These are phyloP conservation scores for Calcarius lapponicus DNA, from an alignment of 2,797 vertebrate genomes.

Conservation along the genomic window DNA sequence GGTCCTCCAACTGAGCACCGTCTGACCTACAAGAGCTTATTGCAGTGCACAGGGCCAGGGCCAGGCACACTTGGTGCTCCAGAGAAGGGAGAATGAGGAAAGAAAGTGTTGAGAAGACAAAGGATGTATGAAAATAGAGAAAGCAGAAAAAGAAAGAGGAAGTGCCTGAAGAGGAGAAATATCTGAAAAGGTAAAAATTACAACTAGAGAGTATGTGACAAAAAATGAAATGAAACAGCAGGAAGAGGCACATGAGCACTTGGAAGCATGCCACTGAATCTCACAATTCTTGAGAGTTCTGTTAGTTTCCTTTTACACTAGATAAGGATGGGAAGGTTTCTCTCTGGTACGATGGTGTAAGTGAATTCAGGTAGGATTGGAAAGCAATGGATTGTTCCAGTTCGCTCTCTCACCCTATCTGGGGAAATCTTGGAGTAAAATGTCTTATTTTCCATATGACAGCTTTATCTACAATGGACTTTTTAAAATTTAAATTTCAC, in stretches of 20 bases:
- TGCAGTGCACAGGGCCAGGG: neutral
- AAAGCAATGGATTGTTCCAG: accelerated
- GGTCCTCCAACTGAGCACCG: neutral
- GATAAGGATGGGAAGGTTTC: neutral
- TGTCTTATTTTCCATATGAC: neutral
- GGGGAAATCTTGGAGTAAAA: neutral
- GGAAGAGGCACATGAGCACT: neutral
- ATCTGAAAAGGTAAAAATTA: neutral
- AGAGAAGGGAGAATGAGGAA: neutral
- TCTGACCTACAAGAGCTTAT: neutral
- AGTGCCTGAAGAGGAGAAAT: neutral
- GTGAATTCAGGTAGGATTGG: neutral
- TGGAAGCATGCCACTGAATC: neutral
- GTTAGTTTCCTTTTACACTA: neutral
- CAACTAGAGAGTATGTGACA: neutral
- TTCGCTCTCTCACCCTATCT: neutral
- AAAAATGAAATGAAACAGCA: neutral
- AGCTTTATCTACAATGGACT: neutral
- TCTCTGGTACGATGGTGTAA: neutral
- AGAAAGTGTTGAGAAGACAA: neutral
- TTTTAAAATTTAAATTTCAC: neutral
- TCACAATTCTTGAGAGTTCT: neutral
- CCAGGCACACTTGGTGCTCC: neutral
- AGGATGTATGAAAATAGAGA: neutral
- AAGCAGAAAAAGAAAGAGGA: neutral